phyloP scores from a whole-genome alignment of 2,113 vertebrate species.

The Dasypus novemcinctus region DNA sequence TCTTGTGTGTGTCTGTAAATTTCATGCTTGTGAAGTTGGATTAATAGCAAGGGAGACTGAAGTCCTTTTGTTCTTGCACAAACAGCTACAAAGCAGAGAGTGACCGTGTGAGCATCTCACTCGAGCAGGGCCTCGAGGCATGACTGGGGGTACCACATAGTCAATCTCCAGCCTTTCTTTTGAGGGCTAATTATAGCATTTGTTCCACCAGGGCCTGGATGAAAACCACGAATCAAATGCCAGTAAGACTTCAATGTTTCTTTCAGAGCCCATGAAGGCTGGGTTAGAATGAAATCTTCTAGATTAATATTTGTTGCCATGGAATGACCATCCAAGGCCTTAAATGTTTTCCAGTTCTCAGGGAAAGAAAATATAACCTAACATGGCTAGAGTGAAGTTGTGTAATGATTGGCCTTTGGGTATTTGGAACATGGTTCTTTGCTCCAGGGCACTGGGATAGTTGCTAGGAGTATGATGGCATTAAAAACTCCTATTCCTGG shows the following conservation, averaged over 20 bases:
- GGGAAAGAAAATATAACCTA: background rate
- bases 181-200: slow-evolving; percentile 66
- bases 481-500: background rate
- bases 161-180: slow-evolving; percentile 59
- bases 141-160: slow-evolving; percentile 10
- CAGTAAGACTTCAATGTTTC: slow-evolving; percentile 46
- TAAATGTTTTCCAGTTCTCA: background rate
- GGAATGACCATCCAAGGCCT: background rate
- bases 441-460: background rate
- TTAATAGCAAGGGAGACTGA: slow-evolving; percentile 67
- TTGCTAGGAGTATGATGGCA: background rate
- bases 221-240: slow-evolving; percentile 55
- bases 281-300: background rate
- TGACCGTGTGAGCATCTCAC: slow-evolving; percentile 32
- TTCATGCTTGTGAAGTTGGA: slow-evolving; percentile 74
- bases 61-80: slow-evolving; percentile 75
- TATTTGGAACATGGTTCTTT: background rate
- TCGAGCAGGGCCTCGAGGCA: slow-evolving; percentile 49
- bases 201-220: slow-evolving; percentile 66
- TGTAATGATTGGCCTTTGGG: background rate
- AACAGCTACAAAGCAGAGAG: slow-evolving; percentile 66
- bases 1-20: slow-evolving; percentile 77
- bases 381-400: background rate
- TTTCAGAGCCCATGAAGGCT: background rate
- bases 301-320: background rate